A percentile compares a stretch with the other conserved stretches of the same genome.
phyloP scores from a whole-genome alignment of 2,797 vertebrate genomes.

The Oreochromis grahami region DNA sequence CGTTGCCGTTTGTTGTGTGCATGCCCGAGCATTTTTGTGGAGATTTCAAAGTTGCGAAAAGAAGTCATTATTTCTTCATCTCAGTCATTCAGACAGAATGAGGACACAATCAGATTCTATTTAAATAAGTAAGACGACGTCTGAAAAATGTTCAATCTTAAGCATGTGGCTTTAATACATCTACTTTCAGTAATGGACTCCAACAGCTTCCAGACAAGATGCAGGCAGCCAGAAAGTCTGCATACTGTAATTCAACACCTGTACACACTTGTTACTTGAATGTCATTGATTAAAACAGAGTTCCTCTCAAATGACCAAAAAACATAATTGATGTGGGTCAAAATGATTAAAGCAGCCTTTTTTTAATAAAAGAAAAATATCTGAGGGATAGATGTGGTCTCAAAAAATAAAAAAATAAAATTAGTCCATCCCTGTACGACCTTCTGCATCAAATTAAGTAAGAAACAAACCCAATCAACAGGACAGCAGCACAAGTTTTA shows the following conservation, averaged over 20 bases:
- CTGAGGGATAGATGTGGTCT: not conserved
- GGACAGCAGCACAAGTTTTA: not conserved
- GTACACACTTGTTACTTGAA: slow-evolving; percentile 2
- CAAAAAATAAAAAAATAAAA: not conserved
- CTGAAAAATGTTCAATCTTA: slow-evolving; percentile 28
- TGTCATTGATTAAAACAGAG: not conserved
- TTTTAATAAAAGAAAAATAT: not conserved
- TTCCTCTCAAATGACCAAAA: not conserved
- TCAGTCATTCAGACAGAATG: slow-evolving; percentile 67
- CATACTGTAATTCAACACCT: not conserved
- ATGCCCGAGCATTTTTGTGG: slow-evolving; percentile 10
- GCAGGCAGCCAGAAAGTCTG: not conserved
- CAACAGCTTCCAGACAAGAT: not conserved
- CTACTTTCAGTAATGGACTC: not conserved
- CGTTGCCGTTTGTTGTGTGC: slow-evolving; percentile 36
- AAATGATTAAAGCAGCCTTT: slow-evolving; percentile 8
- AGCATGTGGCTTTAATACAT: slow-evolving; percentile 3
- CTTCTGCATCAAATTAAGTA: not conserved
- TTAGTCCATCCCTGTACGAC: not conserved
- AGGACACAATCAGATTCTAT: slow-evolving; percentile 53
- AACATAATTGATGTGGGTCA: slow-evolving; percentile 13
- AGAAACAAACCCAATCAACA: not conserved
- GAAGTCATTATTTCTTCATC: slow-evolving; percentile 64
- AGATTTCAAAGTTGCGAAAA: slow-evolving; percentile 48
- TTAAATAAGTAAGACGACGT: slow-evolving; percentile 55